Conservation (phyloP, 2,888 invertebrate genomes). For the Cecidostiba fungosa region DNA sequence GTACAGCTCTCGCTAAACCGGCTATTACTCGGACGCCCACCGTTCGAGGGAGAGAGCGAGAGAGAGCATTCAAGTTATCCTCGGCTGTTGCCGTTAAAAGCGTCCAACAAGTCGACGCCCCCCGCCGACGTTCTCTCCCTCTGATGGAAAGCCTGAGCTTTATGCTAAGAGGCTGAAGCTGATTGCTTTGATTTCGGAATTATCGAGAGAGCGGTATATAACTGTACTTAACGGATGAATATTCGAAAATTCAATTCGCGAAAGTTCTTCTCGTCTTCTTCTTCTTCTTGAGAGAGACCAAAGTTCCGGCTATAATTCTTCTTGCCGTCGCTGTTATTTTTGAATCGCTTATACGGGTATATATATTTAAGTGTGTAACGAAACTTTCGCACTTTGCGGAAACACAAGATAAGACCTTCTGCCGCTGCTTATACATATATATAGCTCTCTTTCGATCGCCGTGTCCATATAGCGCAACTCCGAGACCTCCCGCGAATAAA, state of each 20-base stretch:
- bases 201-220: neutral
- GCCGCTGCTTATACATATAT: neutral
- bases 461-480: neutral
- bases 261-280: neutral
- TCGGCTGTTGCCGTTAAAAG: conserved; percentile 8
- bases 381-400: neutral
- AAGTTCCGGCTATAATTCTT: no score
- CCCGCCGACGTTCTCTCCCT: neutral
- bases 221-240: neutral
- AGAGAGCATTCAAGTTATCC: conserved; percentile 6
- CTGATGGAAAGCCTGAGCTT: neutral
- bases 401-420: neutral
- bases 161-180: neutral
- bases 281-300: neutral
- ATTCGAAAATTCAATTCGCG: neutral
- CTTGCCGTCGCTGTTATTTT: neutral
- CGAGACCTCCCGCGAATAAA: neutral
- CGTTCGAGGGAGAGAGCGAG: neutral
- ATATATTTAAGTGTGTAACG: neutral
- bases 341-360: neutral
- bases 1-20: neutral
- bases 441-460: neutral
- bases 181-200: neutral
- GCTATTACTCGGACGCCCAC: neutral
- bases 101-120: neutral